phyloP scores from a whole-genome alignment of 1,140 invertebrate genomes.

The Caerostris extrusa region DNA sequence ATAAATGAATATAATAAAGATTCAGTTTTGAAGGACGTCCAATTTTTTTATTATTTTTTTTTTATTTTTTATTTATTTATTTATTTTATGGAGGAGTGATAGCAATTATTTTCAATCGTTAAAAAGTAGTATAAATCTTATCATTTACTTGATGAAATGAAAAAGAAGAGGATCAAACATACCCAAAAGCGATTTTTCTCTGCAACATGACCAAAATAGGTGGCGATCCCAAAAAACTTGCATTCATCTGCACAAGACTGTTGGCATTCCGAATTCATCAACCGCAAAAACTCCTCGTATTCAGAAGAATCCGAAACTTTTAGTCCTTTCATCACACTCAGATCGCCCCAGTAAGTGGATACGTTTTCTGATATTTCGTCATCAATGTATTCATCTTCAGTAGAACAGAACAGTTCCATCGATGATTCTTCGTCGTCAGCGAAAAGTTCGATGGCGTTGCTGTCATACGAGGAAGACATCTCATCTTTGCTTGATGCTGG shows the following conservation, averaged over 20 bases:
- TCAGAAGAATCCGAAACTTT: slow-evolving; percentile 2
- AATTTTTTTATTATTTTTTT: no score
- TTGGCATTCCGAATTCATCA: background rate
- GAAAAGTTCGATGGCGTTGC: background rate
- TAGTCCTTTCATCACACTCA: slow-evolving; percentile 38
- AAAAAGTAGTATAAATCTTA: no score
- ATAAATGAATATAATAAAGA: no score
- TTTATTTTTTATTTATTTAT: no score
- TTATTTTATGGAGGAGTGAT: no score
- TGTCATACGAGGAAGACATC: slow-evolving; percentile 37
- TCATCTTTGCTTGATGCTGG: slow-evolving; percentile 28
- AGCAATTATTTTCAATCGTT: no score
- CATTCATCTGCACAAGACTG: slow-evolving; percentile 41
- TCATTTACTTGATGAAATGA: background rate
- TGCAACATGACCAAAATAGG: slow-evolving; percentile 79
- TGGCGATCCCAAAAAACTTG: slow-evolving; percentile 79
- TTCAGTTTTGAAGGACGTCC: no score
- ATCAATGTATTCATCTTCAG: slow-evolving; percentile 77
- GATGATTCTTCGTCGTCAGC: slow-evolving; percentile 52
- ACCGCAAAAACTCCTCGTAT: slow-evolving; percentile 7
- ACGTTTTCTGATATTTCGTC: slow-evolving; percentile 77
- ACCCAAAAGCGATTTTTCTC: slow-evolving; percentile 80
- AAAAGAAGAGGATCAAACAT: background rate
- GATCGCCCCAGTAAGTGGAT: slow-evolving; percentile 50
- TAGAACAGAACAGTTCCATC: slow-evolving; percentile 26